A percentile compares a stretch with the other conserved stretches of the same genome.
These are phyloP conservation scores for Drosophila kepulauana DNA, from an alignment of 1,140 invertebrate species.

Conservation along the genomic window DNA sequence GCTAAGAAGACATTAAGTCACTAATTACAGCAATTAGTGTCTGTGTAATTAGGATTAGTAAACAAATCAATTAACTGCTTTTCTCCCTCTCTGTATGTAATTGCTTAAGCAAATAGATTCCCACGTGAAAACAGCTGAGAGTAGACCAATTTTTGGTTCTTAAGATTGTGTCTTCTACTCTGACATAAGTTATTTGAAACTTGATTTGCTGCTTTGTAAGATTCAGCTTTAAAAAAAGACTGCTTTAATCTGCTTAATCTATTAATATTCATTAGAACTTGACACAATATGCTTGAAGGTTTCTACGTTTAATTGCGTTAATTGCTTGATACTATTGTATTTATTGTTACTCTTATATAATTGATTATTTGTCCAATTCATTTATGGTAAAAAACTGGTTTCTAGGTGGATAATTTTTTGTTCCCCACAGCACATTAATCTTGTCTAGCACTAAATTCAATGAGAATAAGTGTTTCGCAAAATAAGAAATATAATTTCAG, in stretches of 20 bases:
- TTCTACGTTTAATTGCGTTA: constrained; percentile 1
- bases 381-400: neutral
- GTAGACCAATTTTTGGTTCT: neutral
- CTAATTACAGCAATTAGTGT: constrained; percentile 28
- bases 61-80: constrained; percentile 16
- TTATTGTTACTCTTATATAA: constrained; percentile 4
- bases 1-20: neutral
- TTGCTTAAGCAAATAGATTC: constrained; percentile 10
- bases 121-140: constrained; percentile 2
- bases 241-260: neutral
- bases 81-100: neutral
- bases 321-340: constrained; percentile 8
- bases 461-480: neutral
- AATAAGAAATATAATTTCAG: neutral
- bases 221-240: neutral
- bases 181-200: neutral
- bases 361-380: neutral
- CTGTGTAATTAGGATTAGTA: constrained; percentile 8
- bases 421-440: neutral
- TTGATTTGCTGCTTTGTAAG: neutral
- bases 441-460: neutral
- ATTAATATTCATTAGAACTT: neutral
- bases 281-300: constrained; percentile 6
- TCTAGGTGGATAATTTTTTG: neutral
- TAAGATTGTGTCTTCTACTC: neutral